Evolutionary conservation across 2,797 vertebrate species (phyloP), one percentile per base, ranked within the genome.

Genomic region (Aplochiton taeniatus): DNA sequence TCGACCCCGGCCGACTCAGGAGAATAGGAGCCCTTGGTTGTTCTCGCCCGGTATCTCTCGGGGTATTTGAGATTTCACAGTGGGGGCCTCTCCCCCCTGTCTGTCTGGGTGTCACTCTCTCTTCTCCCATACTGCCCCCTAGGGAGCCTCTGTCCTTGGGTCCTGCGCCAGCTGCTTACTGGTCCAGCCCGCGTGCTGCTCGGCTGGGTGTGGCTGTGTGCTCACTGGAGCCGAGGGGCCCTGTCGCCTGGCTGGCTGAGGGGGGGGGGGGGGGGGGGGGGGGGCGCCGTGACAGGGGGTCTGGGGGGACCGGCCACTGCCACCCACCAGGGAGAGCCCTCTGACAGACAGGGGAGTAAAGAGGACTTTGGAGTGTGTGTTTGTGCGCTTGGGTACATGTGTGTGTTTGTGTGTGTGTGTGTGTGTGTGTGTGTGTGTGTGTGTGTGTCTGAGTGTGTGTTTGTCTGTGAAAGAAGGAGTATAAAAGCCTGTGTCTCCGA

Each of bases 141-240:
- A 76, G 88, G 88, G 85, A 86, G 69, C 79, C 84, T 68, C 73
- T 85, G 83, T 86, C 88, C 81, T 48, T 20, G 47, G 64, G 83
- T 80, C 79, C 80, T 78, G 78, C 83, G 86, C 87, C 86, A 88
- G 84, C 87, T 87, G 88, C 87, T 90, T 87, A 89, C 81, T 87
- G 88, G 89, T 88, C 86, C 86, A 88, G 85, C 80, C 77, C 81
- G 74, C 62, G 79, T 81, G 81, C 77, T 17, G 74, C 80, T 81
- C 81, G 47, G 50, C 76, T 77, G 77, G 85, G 82, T 75, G 79
- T 84, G 83, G 77, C 16, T 11, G 53, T 42, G 76, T 85, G 87
- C 86, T 87, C 87, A 86, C 74, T 74, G 83, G 86, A 88, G 87
- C 86, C 86, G 85, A 80, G 72, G 84, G 79, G 73, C 83, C 83